These are phyloP conservation scores for Dioctria rufipes DNA, from an alignment of 2,888 invertebrate genomes.

Conservation along the genomic window DNA sequence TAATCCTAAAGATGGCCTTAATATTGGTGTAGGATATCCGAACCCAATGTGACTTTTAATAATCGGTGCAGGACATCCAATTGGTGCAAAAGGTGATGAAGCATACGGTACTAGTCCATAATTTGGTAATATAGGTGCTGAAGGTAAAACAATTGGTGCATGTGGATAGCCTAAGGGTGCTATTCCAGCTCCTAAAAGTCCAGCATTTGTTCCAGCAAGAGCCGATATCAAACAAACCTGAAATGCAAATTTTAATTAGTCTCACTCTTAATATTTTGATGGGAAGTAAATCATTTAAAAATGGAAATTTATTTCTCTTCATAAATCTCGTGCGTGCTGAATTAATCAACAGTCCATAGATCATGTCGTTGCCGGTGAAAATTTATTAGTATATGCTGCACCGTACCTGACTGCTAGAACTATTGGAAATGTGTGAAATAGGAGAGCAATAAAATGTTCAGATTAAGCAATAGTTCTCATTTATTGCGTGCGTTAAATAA, in stretches of 20 bases:
- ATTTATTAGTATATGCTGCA: slow-evolving; percentile 19
- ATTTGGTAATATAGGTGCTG: slow-evolving; percentile 1
- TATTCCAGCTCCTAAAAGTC: slow-evolving; percentile 15
- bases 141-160: slow-evolving; percentile 20
- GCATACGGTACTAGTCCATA: slow-evolving; percentile 8
- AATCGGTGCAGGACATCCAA: slow-evolving; percentile 37
- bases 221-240: slow-evolving; percentile 40
- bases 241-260: slow-evolving; percentile 38
- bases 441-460: neutral
- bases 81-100: slow-evolving; percentile 15
- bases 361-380: slow-evolving; percentile 8
- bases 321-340: slow-evolving; percentile 9
- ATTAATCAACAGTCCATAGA: slow-evolving; percentile 29
- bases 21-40: slow-evolving; percentile 44
- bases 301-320: slow-evolving; percentile 11
- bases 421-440: slow-evolving; percentile 1
- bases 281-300: slow-evolving; percentile 40
- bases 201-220: neutral
- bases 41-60: slow-evolving; percentile 48
- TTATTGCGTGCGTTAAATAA: slow-evolving; percentile 11
- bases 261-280: slow-evolving; percentile 15
- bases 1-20: slow-evolving; percentile 34
- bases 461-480: neutral
- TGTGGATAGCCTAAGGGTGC: slow-evolving; percentile 48
- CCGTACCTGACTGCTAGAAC: slow-evolving; percentile 1